phyloP scores from a whole-genome alignment of 2,797 vertebrate species.

The Meriones psammophilus region DNA sequence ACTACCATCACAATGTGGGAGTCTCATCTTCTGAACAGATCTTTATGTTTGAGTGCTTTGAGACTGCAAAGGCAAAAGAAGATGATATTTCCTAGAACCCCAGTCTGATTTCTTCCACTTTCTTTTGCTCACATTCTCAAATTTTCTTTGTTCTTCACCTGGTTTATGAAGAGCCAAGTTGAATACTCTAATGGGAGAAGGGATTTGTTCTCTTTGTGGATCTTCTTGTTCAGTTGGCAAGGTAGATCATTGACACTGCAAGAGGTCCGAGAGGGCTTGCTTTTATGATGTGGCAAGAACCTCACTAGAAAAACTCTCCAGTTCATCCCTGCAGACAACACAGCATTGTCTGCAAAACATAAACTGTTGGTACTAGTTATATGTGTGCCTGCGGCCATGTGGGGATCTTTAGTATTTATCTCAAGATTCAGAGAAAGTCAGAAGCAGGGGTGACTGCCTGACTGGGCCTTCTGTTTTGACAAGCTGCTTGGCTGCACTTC shows the following conservation, averaged over 20 bases:
- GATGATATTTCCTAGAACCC: constrained; percentile 88
- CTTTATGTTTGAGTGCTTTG: constrained; percentile 89
- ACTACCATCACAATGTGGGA: constrained; percentile 95
- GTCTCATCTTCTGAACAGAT: constrained; percentile 89
- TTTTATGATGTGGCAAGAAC: neutral
- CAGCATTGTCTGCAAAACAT: constrained; percentile 13
- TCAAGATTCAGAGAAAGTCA: constrained; percentile 17
- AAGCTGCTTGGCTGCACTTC: neutral
- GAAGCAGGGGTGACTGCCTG: neutral
- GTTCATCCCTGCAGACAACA: neutral
- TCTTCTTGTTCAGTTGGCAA: constrained; percentile 96
- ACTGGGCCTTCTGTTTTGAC: neutral
- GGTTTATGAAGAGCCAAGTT: constrained; percentile 97
- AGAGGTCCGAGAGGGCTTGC: neutral
- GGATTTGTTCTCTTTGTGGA: constrained; percentile 93
- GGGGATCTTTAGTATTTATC: neutral
- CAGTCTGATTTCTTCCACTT: constrained; percentile 93
- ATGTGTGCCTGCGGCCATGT: neutral
- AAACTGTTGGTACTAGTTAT: neutral
- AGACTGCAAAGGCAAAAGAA: constrained; percentile 79
- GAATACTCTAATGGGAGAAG: constrained; percentile 95
- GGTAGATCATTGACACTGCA: constrained; percentile 86
- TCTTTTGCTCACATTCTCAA: constrained; percentile 94
- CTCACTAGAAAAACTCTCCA: constrained; percentile 35
- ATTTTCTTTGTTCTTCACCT: constrained; percentile 98